phyloP scores from a whole-genome alignment of 2,888 invertebrate genomes.

The Yponomeuta plumbellus region DNA sequence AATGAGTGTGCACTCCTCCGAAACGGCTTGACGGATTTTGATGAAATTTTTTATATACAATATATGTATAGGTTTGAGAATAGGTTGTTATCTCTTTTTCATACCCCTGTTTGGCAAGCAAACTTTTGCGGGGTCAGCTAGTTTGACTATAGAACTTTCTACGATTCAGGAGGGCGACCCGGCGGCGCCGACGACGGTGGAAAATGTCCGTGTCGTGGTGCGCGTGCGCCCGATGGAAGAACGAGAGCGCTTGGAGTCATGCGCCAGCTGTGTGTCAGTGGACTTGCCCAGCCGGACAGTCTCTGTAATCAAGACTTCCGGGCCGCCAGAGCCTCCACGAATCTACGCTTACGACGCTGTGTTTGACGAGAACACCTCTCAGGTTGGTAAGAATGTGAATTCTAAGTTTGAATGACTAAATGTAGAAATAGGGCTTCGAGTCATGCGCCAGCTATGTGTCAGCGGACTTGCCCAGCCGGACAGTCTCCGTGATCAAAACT shows the following conservation, averaged over 20 bases:
- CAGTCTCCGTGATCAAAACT: constrained; percentile 84
- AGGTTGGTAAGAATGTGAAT: constrained; percentile 67
- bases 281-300: constrained; percentile 86
- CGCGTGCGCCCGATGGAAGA: constrained; percentile 94
- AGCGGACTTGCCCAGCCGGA: constrained; percentile 85
- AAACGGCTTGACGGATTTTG: no score
- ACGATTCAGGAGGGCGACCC: constrained; percentile 62
- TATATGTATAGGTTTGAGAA: no score
- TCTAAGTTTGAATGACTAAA: constrained; percentile 19
- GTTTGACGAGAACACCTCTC: constrained; percentile 89
- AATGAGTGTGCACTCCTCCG: no score
- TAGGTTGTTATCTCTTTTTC: no score
- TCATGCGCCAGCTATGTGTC: constrained; percentile 84
- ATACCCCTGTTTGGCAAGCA: no score
- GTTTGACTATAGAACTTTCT: neutral
- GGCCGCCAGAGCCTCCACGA: constrained; percentile 86
- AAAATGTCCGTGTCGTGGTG: constrained; percentile 98
- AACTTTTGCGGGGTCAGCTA: no score
- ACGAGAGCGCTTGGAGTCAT: constrained; percentile 84
- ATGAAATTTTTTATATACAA: no score
- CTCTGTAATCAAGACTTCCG: constrained; percentile 83
- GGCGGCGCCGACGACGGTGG: constrained; percentile 78
- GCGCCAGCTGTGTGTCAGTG: constrained; percentile 84
- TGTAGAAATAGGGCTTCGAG: constrained; percentile 75
- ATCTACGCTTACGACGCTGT: constrained; percentile 97